Evolutionary conservation across 2,113 vertebrate species (phyloP), one percentile per base, ranked within the genome.

Genomic region (Paradoxurus hermaphroditus): DNA sequence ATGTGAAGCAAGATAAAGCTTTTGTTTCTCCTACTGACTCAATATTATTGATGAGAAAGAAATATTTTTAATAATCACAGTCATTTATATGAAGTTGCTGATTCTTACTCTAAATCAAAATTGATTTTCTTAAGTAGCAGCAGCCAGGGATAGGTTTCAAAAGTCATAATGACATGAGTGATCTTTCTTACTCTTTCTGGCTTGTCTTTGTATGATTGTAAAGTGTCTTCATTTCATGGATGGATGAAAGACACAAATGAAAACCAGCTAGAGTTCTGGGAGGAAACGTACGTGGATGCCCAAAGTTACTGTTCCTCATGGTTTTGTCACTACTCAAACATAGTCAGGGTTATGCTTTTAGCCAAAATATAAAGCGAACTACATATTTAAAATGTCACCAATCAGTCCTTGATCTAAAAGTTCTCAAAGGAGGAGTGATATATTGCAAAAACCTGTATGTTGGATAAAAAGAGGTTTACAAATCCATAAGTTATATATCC

Each of bases 61-160:
- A 62, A 78, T 91, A 78, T 67, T 83, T 91, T 87, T 85, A 23
- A 70, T n/a, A 86, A 89, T 90, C 29, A 70, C 14, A 81, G 8
- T 0, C 62, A 15, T 73, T 81, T 89, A 53, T 89, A 62, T 82
- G 51, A 39, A 59, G 7, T 29, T 90, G 10, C 14, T 95, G 53
- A 49, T 59, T 87, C 56, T 89, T 44, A 41, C 2, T 84, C 16
- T 44, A 81, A 70, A 82, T 96, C 7, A 53, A 27, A 97, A 56
- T 6, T 39, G 7, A 91, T 90, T 84, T 90, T 5, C 53, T 97
- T 84, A 67, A 92, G 86, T 25, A 63, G 1, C 29, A 53, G 14
- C 29, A 65, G 14, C 39, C 44, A 62, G 49, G 19, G 18, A 83
- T 67, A 10, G 4, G 5, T 65, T 87, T 56, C 27, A 70, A 88